phyloP scores from a whole-genome alignment of 1,140 invertebrate species.

The Papilio polyxenes region DNA sequence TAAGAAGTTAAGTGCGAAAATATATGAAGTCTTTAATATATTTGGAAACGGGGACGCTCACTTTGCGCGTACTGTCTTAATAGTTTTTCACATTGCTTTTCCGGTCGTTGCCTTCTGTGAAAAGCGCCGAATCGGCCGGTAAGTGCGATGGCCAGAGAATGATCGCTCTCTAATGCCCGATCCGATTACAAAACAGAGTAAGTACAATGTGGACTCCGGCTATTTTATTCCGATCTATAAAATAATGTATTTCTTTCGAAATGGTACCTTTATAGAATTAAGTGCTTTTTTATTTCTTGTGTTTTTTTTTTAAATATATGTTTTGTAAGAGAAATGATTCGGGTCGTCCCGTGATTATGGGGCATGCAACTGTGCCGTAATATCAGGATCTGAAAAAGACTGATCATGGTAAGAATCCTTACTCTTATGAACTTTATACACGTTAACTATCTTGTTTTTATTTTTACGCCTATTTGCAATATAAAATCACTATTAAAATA shows the following conservation, averaged over 20 bases:
- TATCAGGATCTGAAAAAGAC: no score
- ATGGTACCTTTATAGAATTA: neutral
- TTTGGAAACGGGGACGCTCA: constrained; percentile 38
- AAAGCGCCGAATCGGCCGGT: constrained; percentile 47
- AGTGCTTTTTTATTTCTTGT: neutral
- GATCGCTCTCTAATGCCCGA: constrained; percentile 57
- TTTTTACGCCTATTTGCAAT: no score
- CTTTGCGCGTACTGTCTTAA: constrained; percentile 44
- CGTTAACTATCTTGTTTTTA: no score
- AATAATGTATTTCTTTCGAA: neutral
- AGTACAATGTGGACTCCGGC: constrained; percentile 49
- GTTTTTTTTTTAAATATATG: no score
- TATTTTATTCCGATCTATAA: constrained; percentile 52
- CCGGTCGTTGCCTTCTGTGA: constrained; percentile 45
- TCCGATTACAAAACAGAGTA: constrained; percentile 48
- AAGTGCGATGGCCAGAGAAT: constrained; percentile 57
- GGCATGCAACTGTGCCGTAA: no score
- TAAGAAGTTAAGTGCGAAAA: neutral
- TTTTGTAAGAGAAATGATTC: no score
- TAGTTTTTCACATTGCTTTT: constrained; percentile 46
- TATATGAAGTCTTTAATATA: constrained; percentile 14
- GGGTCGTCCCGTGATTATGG: no score
- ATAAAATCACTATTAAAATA: no score
- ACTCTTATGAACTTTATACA: no score
- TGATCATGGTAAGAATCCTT: no score